Percentiles rank a stretch among this genome's conserved stretches.
Evolutionary conservation across 2,888 invertebrate species (phyloP).

Genomic region (Apoda limacodes): DNA sequence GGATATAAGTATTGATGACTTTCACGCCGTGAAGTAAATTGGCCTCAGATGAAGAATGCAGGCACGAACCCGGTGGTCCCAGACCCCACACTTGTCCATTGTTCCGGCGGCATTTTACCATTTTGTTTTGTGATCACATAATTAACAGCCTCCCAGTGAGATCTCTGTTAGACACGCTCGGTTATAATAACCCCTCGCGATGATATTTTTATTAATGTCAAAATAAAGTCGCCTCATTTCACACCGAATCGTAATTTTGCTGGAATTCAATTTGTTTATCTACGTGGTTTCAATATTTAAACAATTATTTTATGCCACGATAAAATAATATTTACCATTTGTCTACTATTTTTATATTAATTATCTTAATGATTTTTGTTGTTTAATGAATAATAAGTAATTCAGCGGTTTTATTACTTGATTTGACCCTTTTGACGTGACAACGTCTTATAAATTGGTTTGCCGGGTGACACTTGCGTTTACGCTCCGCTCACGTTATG

Average conservation of each 20-base stretch:
- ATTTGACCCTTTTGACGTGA: too few species aligned
- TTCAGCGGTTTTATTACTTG: too few species aligned
- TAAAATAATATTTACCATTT: background rate
- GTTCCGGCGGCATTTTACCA: constrained; percentile 46
- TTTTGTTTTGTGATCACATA: constrained; percentile 63
- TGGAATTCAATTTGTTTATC: constrained; percentile 1
- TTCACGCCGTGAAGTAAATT: background rate
- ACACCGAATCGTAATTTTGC: constrained; percentile 35
- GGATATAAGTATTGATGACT: too few species aligned
- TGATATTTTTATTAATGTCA: constrained; percentile 70
- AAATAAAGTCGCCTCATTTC: constrained; percentile 49
- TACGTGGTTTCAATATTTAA: background rate
- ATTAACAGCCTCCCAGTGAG: constrained; percentile 67
- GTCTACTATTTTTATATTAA: background rate
- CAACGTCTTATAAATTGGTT: too few species aligned
- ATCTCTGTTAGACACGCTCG: constrained; percentile 67
- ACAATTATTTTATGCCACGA: background rate
- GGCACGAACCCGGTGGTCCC: constrained; percentile 45
- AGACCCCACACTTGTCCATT: constrained; percentile 58
- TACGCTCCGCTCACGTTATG: too few species aligned
- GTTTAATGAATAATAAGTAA: too few species aligned
- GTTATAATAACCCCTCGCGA: constrained; percentile 61
- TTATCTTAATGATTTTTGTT: too few species aligned
- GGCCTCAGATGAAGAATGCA: background rate
- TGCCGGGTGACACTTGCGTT: too few species aligned